These are phyloP conservation scores for Apocrypta bakeri DNA, from an alignment of 1,140 invertebrate genomes.

Conservation along the genomic window DNA sequence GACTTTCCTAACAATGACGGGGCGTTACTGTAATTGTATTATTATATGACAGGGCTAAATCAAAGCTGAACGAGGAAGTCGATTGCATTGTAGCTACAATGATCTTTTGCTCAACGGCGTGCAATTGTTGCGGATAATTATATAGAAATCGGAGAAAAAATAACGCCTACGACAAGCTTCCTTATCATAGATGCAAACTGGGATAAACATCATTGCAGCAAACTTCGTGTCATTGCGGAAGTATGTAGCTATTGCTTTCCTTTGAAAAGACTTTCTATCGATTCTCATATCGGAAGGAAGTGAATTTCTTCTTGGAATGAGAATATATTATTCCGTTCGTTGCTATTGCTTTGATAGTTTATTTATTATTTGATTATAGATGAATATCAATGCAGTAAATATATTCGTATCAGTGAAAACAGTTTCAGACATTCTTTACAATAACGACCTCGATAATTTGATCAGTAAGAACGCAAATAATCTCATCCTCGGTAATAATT, in stretches of 20 bases:
- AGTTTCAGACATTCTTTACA: not conserved
- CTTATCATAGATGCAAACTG: conserved; percentile 11
- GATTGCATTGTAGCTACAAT: conserved; percentile 32
- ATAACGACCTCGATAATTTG: not conserved
- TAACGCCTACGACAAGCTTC: not conserved
- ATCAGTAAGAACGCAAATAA: not conserved
- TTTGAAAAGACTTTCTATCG: not conserved
- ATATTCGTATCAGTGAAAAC: not conserved
- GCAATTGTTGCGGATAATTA: conserved; percentile 35
- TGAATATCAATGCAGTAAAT: too few relatives aligned
- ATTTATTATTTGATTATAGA: too few relatives aligned
- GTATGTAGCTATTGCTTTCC: not conserved
- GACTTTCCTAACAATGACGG: conserved; percentile 51
- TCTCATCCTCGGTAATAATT: conserved; percentile 3
- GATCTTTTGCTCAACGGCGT: not conserved
- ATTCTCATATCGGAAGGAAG: not conserved
- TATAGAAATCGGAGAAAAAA: not conserved
- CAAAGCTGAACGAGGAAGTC: conserved; percentile 42
- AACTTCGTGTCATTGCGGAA: conserved; percentile 1
- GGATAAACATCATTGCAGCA: not conserved
- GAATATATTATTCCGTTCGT: not conserved
- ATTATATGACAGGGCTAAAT: conserved; percentile 28
- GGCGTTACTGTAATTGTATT: conserved; percentile 50
- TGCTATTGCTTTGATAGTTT: too few relatives aligned
- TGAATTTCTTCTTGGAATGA: not conserved